Conservation (phyloP, 2,888 invertebrate genomes). For the Hemithea aestivaria region DNA sequence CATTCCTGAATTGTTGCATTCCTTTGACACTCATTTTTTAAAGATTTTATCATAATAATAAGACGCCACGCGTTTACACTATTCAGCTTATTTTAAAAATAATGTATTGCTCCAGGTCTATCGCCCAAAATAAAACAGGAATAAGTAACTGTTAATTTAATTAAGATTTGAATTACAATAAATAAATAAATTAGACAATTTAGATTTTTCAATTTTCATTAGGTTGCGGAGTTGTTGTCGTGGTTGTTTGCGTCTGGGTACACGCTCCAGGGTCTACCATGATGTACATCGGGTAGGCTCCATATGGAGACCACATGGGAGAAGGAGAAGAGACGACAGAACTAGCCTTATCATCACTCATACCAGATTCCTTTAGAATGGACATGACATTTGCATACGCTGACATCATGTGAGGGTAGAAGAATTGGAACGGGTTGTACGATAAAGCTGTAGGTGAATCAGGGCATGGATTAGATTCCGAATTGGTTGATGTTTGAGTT, state of each 20-base stretch:
- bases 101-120: too few relatives aligned
- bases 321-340: conserved; percentile 38
- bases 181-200: conserved; percentile 11
- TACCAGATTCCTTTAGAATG: conserved; percentile 47
- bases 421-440: conserved; percentile 53
- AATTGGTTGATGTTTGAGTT: conserved; percentile 25
- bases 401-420: conserved; percentile 64
- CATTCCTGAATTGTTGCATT: conserved; percentile 2
- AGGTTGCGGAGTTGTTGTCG: conserved; percentile 30
- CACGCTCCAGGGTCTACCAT: conserved; percentile 62
- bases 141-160: conserved; percentile 4
- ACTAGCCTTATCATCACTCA: conserved; percentile 43
- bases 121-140: neutral
- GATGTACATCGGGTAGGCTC: conserved; percentile 60
- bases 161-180: conserved; percentile 5
- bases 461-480: conserved; percentile 37
- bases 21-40: neutral
- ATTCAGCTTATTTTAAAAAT: too few relatives aligned
- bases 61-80: too few relatives aligned
- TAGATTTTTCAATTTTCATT: conserved; percentile 17
- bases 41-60: neutral
- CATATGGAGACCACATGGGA: conserved; percentile 52
- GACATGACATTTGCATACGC: conserved; percentile 56
- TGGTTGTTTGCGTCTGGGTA: conserved; percentile 48
- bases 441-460: conserved; percentile 28